Percentiles rank a stretch among this genome's conserved stretches.
Evolutionary conservation across 2,797 vertebrate species (phyloP).

Genomic region (Myotis myotis): DNA sequence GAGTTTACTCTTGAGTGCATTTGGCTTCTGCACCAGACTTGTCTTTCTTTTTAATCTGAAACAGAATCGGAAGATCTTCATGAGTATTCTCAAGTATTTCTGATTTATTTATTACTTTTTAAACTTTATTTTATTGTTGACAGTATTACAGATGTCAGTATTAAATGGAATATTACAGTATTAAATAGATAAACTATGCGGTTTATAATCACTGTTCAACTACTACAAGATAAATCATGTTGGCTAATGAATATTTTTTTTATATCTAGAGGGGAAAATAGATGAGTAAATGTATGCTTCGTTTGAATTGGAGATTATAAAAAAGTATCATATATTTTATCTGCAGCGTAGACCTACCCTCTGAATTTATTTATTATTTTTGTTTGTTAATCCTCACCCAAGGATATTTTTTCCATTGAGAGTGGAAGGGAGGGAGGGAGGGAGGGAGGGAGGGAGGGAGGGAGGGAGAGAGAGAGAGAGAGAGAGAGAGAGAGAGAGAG

Average conservation of each 20-base stretch:
- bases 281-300: background rate
- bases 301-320: background rate
- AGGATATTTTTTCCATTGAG: too few relatives aligned
- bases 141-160: too few relatives aligned
- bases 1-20: background rate
- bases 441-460: too few relatives aligned
- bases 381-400: too few relatives aligned
- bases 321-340: background rate
- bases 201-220: background rate
- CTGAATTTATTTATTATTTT: too few relatives aligned
- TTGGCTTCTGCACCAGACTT: background rate
- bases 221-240: background rate
- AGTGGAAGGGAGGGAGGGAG: too few relatives aligned
- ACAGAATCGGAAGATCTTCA: background rate
- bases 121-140: too few relatives aligned
- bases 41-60: background rate
- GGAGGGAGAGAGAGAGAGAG: too few relatives aligned
- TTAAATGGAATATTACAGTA: too few relatives aligned
- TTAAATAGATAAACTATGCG: background rate
- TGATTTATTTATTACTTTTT: background rate
- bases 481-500: too few relatives aligned
- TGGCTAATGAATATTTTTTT: background rate
- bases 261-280: background rate
- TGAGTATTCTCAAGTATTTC: background rate
- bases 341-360: background rate